Conservation (phyloP, 2,113 vertebrate species). For the Coryphaenoides rupestris region DNA sequence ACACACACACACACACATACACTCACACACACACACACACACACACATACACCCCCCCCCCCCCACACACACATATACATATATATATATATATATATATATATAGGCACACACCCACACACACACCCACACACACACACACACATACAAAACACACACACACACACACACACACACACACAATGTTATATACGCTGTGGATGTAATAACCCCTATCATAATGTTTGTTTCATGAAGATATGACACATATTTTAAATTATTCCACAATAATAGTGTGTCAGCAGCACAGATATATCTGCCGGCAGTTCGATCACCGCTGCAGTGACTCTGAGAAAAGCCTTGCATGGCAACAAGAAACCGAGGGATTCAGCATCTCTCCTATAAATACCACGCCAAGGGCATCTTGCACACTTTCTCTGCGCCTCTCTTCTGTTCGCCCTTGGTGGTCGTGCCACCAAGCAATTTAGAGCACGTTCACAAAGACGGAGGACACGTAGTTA, state of each 20-base stretch:
- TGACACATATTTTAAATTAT: not conserved
- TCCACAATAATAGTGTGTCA: not conserved
- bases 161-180: not conserved
- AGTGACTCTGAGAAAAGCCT: not conserved
- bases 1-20: not conserved
- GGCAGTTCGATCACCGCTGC: not conserved
- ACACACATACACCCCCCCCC: not conserved
- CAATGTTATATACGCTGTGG: not conserved
- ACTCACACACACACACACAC: not conserved
- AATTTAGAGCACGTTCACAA: constrained; percentile 1
- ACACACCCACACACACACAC: not conserved
- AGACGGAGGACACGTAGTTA: not conserved
- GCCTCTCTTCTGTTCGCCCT: constrained; percentile 41
- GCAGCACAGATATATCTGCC: not conserved
- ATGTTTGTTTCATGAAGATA: not conserved
- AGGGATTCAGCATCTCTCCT: constrained; percentile 32
- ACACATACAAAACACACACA: not conserved
- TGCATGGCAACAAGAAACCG: constrained; percentile 20
- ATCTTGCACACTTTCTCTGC: constrained; percentile 19
- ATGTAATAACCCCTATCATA: not conserved
- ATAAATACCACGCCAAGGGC: constrained; percentile 21
- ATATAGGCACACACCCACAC: not conserved
- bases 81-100: not conserved
- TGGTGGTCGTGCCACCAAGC: constrained; percentile 18
- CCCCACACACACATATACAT: not conserved